Base-by-base conservation (phyloP, 1,140 invertebrate species). In the Sitophilus oryzae region DNA sequence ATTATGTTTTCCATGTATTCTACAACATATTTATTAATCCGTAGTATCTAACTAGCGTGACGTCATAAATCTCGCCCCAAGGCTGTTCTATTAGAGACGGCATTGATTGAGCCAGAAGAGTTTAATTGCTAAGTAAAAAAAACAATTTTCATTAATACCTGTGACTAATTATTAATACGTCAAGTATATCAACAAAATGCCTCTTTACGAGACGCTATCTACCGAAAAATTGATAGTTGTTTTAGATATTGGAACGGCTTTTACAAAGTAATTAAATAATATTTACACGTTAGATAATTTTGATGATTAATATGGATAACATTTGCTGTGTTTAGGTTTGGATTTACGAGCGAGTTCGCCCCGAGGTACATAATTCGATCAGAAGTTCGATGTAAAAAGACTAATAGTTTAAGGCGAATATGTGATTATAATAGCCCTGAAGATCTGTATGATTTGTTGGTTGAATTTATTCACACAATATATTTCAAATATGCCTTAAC, bases 181-280 rank as follows among this genome's bases (percentile, higher is more conserved):
- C n/a, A n/a, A n/a, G n/a, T n/a, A n/a, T n/a, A n/a, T n/a, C n/a
- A n/a, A n/a, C n/a, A n/a, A n/a, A n/a, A 83, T 85, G 78, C 78
- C 82, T 9, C 66, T 86, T 4, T 93, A 90, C 66, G 90, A 93
- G 74, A 80, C 82, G 19, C 78, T 86, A 51, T 84, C 85, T 58
- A 84, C 84, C 61, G 91, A 95, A 56, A 94, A 94, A 71, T 84
- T 89, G 71, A 82, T 88, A 11, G 85, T 96, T 0, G 85, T 97
- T 1, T 71, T 96, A 51, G 93, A 98, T 71, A 86, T 98, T 56
- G 94, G 95, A 34, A 77, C 80, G 35, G 89, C 89, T 22, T 97
- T 93, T 66, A 96, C 94, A 1, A 97, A 96, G 91, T 96, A 77
- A 79, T 74, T 11, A 16, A 19, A 9, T 20, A 25, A 19, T 34